These are phyloP conservation scores for Australoheros scitulus DNA, from an alignment of 2,113 vertebrate genomes.

Conservation along the genomic window DNA sequence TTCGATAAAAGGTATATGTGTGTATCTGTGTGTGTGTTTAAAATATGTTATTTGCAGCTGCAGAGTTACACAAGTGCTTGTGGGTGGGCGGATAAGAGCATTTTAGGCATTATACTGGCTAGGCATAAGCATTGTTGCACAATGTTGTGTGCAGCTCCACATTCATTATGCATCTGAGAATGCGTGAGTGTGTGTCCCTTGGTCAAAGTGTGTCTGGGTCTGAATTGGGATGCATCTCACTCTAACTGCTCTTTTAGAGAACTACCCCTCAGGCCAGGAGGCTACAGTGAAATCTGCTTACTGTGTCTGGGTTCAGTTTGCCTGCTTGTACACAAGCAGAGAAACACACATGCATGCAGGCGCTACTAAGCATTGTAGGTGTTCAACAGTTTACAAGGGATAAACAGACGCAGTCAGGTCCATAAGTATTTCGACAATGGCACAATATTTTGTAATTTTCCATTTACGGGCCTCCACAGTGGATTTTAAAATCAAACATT, in stretches of 20 bases:
- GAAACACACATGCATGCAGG: not conserved
- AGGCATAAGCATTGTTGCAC: slow-evolving; percentile 20
- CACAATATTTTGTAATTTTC: not conserved
- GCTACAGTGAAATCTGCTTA: slow-evolving; percentile 17
- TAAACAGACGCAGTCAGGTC: not conserved
- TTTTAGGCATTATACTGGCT: slow-evolving; percentile 32
- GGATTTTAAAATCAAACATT: not conserved
- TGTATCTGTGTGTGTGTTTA: not conserved
- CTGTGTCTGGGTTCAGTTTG: not conserved
- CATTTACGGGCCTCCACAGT: not conserved
- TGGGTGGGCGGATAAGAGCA: slow-evolving; percentile 37
- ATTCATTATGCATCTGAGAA: slow-evolving; percentile 27
- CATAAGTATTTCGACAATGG: not conserved
- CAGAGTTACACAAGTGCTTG: slow-evolving; percentile 15
- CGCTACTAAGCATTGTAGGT: rapidly evolving
- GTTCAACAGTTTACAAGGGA: not conserved
- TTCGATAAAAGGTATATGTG: not conserved
- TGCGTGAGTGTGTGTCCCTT: not conserved
- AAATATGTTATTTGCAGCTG: slow-evolving; percentile 28
- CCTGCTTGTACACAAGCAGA: not conserved
- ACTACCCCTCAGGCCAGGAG: slow-evolving; percentile 15
- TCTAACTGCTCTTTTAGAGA: slow-evolving; percentile 7
- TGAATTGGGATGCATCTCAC: slow-evolving; percentile 25
- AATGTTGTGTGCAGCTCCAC: slow-evolving; percentile 6
- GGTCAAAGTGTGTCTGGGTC: slow-evolving; percentile 32